Evolutionary conservation across 2,113 vertebrate species (phyloP), one percentile per base, ranked within the genome.

Genomic region (Nesospiza acunhae): DNA sequence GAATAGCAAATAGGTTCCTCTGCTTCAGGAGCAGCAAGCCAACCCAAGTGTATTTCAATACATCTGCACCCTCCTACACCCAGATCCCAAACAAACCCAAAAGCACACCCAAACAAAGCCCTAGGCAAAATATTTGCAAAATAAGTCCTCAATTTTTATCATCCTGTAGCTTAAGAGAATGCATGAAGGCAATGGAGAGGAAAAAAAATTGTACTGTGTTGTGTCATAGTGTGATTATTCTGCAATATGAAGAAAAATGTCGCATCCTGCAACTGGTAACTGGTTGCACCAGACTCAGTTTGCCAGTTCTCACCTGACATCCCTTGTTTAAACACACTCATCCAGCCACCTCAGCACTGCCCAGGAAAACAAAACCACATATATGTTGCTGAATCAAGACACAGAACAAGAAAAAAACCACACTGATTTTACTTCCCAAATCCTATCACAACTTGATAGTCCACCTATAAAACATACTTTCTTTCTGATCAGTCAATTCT

Each of bases 381-480:
- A 7, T 6, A 46, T 7, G 16, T 3, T 37, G 26, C 62, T 79
- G 15, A 78, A 72, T 5, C 0, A 0, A 73, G 37, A 76, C 9
- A 86, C 7, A 50, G 37, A 84, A 73, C 5, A 74, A 66, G 27
- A 20, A 28, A 81, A 58, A 66, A 26, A 9, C 0, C 0, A 6
- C 30, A 27, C 0, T 23, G 30, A 15, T 39, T 86, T 81, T 33
- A 52, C 12, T 11, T 91, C 35, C 28, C 6, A 5, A 70, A 81
- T 68, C 27, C 26, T 64, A 50, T 9, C 7, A 17, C 52, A 81
- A 69, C 31, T 74, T 52, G 49, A 60, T 27, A 92, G 53, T 5
- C 15, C 74, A 80, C 5, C 27, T 41, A 30, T 39, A 95, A 77
- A 82, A 22, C 2, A 0, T 10, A 26, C 14, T 70, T 72, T 62